phyloP scores from a whole-genome alignment of 2,797 vertebrate species.

The Dendrocincla tyrannina region DNA sequence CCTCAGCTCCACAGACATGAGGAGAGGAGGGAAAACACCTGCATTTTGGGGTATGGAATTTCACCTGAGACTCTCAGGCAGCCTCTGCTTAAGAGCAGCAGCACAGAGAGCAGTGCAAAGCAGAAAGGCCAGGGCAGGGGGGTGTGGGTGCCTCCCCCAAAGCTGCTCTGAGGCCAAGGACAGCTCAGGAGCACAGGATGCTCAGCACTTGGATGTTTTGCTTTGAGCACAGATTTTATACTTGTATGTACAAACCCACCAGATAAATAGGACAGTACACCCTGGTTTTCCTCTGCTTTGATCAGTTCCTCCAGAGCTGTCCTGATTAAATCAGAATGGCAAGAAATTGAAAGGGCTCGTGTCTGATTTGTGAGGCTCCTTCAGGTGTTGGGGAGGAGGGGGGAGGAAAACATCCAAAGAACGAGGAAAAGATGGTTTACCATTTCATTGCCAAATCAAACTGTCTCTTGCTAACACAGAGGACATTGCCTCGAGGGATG shows the following conservation, averaged over 20 bases:
- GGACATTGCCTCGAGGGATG: not conserved
- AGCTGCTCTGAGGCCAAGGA: not conserved
- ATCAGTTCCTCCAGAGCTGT: slow-evolving; percentile 33
- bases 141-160: not conserved
- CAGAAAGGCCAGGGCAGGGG: not conserved
- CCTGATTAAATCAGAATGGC: slow-evolving; percentile 46
- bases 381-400: not conserved
- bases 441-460: not conserved
- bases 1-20: not conserved
- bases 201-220: not conserved
- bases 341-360: slow-evolving; percentile 7
- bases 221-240: not conserved
- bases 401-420: not conserved
- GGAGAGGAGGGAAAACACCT: not conserved
- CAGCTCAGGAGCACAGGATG: not conserved
- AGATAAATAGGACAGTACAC: not conserved
- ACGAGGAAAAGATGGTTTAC: not conserved
- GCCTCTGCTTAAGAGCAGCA: not conserved
- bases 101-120: not conserved
- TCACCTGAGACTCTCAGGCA: not conserved
- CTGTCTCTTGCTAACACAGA: not conserved
- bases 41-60: not conserved
- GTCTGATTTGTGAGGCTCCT: not conserved
- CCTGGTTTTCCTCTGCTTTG: slow-evolving; percentile 15
- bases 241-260: not conserved